Percentiles rank a stretch among this genome's conserved stretches.
These are phyloP conservation scores for Chrysomela aeneicollis DNA, from an alignment of 2,888 invertebrate species.

Conservation along the genomic window DNA sequence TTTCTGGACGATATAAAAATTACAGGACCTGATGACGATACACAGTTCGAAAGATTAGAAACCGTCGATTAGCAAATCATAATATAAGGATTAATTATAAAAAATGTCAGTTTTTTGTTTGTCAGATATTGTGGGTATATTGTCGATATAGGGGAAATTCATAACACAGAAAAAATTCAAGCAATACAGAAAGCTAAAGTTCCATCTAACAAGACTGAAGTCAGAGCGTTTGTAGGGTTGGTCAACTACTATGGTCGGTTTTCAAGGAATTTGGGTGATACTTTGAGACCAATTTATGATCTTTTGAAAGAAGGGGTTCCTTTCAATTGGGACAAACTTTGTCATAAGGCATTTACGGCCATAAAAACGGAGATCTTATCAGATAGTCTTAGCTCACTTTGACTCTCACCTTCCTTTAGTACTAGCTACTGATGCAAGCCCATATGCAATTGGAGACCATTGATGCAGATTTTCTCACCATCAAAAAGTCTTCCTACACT, in stretches of 20 bases:
- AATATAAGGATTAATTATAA: slow-evolving; percentile 46
- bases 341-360: slow-evolving; percentile 23
- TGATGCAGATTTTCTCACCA: slow-evolving; percentile 12
- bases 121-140: slow-evolving; percentile 48
- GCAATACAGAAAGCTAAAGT: slow-evolving; percentile 32
- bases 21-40: slow-evolving; percentile 49
- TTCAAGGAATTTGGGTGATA: slow-evolving; percentile 18
- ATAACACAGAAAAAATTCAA: slow-evolving; percentile 24
- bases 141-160: slow-evolving; percentile 33
- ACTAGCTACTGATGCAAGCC: slow-evolving; percentile 30
- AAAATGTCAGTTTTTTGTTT: slow-evolving; percentile 45
- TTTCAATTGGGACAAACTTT: slow-evolving; percentile 26
- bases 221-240: slow-evolving; percentile 24
- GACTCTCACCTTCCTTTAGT: slow-evolving; percentile 24
- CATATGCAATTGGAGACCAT: slow-evolving; percentile 29
- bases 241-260: slow-evolving; percentile 35
- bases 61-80: slow-evolving; percentile 34
- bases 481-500: slow-evolving; percentile 3
- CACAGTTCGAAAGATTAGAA: slow-evolving; percentile 44
- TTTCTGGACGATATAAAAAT: slow-evolving; percentile 53
- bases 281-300: slow-evolving; percentile 20
- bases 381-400: slow-evolving; percentile 24
- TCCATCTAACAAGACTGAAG: no score
- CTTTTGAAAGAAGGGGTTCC: slow-evolving; percentile 6
- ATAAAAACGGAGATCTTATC: slow-evolving; percentile 21